A percentile compares a stretch with the other conserved stretches of the same genome.
phyloP scores from a whole-genome alignment of 2,797 vertebrate genomes.

The Champsocephalus esox region DNA sequence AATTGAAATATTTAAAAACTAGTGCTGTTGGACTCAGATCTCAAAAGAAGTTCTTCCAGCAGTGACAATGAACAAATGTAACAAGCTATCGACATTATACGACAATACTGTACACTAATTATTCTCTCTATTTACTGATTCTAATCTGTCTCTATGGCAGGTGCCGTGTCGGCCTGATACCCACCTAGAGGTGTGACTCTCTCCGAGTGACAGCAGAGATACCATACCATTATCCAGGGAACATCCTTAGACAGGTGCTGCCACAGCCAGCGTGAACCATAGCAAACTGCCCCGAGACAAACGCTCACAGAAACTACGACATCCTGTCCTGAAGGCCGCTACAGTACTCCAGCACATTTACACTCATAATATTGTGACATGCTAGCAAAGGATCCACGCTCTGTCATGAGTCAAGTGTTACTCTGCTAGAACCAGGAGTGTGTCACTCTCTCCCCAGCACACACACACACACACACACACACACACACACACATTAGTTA shows the following conservation, averaged over 20 bases:
- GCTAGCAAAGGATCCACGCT: conserved; percentile 29
- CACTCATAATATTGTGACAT: neutral
- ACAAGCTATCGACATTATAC: neutral
- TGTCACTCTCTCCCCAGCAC: conserved; percentile 55
- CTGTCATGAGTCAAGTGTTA: conserved; percentile 55
- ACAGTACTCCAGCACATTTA: conserved; percentile 11
- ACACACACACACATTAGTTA: conserved; percentile 76
- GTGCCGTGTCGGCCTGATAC: conserved; percentile 54
- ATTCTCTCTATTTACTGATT: neutral
- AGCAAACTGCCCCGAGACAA: conserved; percentile 36
- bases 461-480: no score
- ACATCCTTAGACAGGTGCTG: conserved; percentile 78
- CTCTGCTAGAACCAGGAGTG: conserved; percentile 31
- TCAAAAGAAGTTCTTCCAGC: conserved; percentile 2
- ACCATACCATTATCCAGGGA: conserved; percentile 90
- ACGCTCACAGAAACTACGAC: conserved; percentile 21
- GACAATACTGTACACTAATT: neutral
- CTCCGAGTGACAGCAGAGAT: conserved; percentile 89
- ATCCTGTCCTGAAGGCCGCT: neutral
- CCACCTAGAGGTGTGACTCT: conserved; percentile 91
- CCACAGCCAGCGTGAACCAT: conserved; percentile 60
- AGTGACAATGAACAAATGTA: neutral
- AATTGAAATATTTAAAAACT: neutral
- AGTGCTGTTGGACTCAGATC: neutral
- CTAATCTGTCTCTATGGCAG: neutral